These are phyloP conservation scores for Anthopleura xanthogrammica DNA, from an alignment of 92 coral and sea anemone species.

Conservation along the genomic window DNA sequence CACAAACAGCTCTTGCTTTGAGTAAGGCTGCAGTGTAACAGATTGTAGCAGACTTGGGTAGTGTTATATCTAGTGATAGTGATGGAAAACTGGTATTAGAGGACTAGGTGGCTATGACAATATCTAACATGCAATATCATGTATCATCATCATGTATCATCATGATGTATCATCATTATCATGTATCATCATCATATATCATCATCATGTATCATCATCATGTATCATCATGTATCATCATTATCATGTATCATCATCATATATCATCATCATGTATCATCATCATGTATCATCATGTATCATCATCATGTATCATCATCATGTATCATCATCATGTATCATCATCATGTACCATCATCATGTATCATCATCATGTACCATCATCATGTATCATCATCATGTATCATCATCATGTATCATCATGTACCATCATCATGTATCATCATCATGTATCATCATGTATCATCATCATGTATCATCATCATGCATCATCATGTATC, in stretches of 20 bases:
- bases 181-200: background rate
- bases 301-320: too few species aligned
- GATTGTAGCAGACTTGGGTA: conserved; percentile 97
- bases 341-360: too few species aligned
- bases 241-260: background rate
- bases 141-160: background rate
- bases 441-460: conserved; percentile 1
- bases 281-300: background rate
- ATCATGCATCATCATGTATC: background rate
- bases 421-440: background rate
- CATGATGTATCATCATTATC: background rate
- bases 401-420: conserved; percentile 6
- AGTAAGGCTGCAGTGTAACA: conserved; percentile 97
- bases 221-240: background rate
- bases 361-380: background rate
- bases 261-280: background rate
- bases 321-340: too few species aligned
- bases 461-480: background rate
- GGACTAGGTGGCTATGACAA: too few species aligned
- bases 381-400: background rate
- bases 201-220: background rate
- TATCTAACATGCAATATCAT: background rate
- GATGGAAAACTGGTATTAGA: background rate
- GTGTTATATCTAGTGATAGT: conserved; percentile 73
- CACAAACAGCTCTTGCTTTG: conserved; percentile 96